Conservation (phyloP, 2,888 invertebrate genomes). For the Peribatodes rhomboidaria region DNA sequence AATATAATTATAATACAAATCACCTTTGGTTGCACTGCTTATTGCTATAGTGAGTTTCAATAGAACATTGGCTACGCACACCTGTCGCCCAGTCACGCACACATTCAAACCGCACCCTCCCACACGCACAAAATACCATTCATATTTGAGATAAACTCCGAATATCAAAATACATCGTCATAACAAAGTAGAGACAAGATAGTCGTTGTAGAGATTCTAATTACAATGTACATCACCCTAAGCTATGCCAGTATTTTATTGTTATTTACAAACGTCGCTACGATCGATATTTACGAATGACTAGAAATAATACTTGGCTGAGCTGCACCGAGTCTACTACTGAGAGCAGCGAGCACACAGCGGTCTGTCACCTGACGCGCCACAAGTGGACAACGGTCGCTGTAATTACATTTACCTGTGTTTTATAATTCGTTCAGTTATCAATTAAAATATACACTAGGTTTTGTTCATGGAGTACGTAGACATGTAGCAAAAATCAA, state of each 20-base stretch:
- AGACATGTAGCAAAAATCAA: neutral
- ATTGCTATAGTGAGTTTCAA: conserved; percentile 64
- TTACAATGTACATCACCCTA: conserved; percentile 58
- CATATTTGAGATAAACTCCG: conserved; percentile 67
- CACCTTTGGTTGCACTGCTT: conserved; percentile 72
- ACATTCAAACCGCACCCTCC: conserved; percentile 22
- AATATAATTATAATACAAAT: conserved; percentile 57
- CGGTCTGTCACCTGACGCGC: too few species aligned
- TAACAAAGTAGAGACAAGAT: conserved; percentile 70
- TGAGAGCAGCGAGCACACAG: neutral
- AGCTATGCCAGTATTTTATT: conserved; percentile 48
- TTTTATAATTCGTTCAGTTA: conserved; percentile 77
- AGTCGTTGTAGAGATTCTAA: conserved; percentile 71
- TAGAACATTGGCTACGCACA: conserved; percentile 40
- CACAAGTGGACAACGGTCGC: too few species aligned
- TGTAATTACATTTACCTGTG: conserved; percentile 65
- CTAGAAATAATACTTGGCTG: conserved; percentile 58
- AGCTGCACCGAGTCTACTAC: conserved; percentile 19
- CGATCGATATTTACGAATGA: conserved; percentile 46
- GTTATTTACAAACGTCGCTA: conserved; percentile 57
- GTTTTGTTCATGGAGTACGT: neutral
- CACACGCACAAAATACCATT: conserved; percentile 48
- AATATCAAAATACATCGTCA: conserved; percentile 74
- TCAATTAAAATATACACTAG: conserved; percentile 38
- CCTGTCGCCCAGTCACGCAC: conserved; percentile 24